Percentiles rank a stretch among this genome's conserved stretches.
Conservation (phyloP, 2,113 vertebrate genomes). For the Puffinus mauretanicus region DNA sequence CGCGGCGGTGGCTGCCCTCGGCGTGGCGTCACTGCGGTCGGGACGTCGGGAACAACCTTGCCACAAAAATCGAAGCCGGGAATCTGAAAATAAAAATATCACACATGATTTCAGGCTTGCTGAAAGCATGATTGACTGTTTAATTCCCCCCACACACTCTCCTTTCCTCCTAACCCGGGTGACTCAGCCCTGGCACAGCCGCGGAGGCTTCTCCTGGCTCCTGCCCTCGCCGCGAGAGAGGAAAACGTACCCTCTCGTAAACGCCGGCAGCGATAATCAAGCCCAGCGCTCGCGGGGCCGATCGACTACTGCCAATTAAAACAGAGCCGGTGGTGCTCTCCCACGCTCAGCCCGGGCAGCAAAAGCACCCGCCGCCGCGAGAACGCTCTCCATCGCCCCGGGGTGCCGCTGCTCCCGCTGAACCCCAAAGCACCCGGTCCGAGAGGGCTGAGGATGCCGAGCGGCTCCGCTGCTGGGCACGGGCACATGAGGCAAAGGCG, state of each 20-base stretch:
- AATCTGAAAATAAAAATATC: constrained; percentile 47
- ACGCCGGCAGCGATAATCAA: accelerated
- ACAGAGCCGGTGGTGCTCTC: neutral
- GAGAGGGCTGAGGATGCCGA: accelerated
- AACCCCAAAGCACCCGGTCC: neutral
- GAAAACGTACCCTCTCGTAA: neutral
- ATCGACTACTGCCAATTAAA: neutral
- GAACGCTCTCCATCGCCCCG: accelerated
- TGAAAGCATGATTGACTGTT: constrained; percentile 51
- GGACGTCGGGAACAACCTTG: neutral
- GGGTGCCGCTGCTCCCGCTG: accelerated
- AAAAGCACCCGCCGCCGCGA: neutral
- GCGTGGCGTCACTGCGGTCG: neutral
- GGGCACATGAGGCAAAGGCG: accelerated
- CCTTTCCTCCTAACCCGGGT: neutral
- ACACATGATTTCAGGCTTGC: constrained; percentile 40
- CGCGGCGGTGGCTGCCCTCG: neutral
- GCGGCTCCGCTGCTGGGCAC: accelerated
- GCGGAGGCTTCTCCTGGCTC: neutral
- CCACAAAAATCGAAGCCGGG: neutral
- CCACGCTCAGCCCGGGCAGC: neutral
- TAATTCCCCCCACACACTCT: neutral
- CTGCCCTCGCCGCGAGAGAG: accelerated
- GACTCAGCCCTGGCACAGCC: constrained; percentile 39
- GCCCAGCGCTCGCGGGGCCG: accelerated